A percentile compares a stretch with the other conserved stretches of the same genome.
phyloP scores from a whole-genome alignment of 64 coral and sea anemone genomes.

The Catalaphyllia jardinei region DNA sequence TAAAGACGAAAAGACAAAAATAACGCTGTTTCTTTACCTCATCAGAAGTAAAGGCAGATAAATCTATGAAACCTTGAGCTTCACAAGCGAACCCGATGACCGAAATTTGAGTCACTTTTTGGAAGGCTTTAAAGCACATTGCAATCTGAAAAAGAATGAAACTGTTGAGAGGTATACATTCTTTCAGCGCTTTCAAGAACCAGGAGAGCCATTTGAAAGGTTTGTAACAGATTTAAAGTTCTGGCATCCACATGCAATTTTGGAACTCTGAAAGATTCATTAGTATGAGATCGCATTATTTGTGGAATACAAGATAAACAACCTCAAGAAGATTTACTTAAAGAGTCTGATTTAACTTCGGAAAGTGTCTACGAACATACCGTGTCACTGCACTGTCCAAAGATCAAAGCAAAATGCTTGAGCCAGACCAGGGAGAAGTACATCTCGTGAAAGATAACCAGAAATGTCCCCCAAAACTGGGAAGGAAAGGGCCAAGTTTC shows the following conservation, averaged over 20 bases:
- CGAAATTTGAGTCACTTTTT: not conserved
- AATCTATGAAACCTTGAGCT: constrained; percentile 36
- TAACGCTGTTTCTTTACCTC: constrained; percentile 65
- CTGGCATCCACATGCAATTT: constrained; percentile 30
- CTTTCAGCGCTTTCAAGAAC: constrained; percentile 13
- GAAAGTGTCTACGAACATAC: constrained; percentile 26
- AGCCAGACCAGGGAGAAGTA: not conserved
- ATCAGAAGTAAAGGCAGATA: constrained; percentile 18
- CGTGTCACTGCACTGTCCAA: constrained; percentile 36
- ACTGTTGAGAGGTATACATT: constrained; percentile 47
- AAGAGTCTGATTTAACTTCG: constrained; percentile 7
- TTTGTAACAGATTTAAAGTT: constrained; percentile 34
- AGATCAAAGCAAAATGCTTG: constrained; percentile 25
- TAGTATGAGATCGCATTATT: not conserved
- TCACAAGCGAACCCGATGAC: not conserved
- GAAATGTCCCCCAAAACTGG: not conserved
- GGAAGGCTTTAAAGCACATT: constrained; percentile 4
- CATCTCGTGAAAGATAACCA: not conserved
- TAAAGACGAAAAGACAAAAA: constrained; percentile 36
- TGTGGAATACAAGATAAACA: constrained; percentile 29
- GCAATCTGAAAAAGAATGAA: constrained; percentile 43
- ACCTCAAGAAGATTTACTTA: constrained; percentile 43
- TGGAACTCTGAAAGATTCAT: not conserved
- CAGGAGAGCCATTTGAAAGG: constrained; percentile 3
- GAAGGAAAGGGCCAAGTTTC: not conserved